Evolutionary conservation across 53 echinoderm and acorn worm species (phyloP).

Genomic region (Patiria pectinifera): DNA sequence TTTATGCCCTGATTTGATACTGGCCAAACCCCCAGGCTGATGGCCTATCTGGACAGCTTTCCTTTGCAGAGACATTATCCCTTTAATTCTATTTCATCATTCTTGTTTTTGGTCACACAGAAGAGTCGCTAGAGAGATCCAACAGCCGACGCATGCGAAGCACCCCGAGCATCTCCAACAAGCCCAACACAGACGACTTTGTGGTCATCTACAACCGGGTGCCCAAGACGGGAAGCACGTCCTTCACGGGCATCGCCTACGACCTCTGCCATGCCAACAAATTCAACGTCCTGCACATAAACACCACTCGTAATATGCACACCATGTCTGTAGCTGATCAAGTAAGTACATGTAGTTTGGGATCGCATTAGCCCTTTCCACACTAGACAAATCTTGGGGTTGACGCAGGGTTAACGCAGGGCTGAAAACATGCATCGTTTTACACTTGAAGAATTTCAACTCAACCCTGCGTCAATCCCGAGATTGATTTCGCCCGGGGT

Average conservation of each 20-base stretch:
- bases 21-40: too few species aligned
- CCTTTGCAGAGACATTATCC: background rate
- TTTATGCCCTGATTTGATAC: too few species aligned
- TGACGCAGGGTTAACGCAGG: too few species aligned
- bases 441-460: too few species aligned
- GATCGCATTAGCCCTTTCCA: too few species aligned
- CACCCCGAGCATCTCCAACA: conserved; percentile 54
- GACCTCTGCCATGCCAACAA: conserved; percentile 83
- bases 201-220: conserved; percentile 98
- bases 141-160: conserved; percentile 70
- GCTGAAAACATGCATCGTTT: too few species aligned
- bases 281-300: conserved; percentile 92
- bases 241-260: conserved; percentile 91
- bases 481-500: too few species aligned
- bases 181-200: conserved; percentile 56
- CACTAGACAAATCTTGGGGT: too few species aligned
- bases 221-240: conserved; percentile 98
- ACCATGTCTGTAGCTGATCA: conserved; percentile 93
- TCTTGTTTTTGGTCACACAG: conserved; percentile 31
- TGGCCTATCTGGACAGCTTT: background rate
- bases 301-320: conserved; percentile 89
- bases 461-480: too few species aligned
- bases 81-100: background rate
- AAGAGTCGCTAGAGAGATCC: conserved; percentile 68
- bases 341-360: conserved; percentile 60